phyloP scores from a whole-genome alignment of 2,888 invertebrate genomes.

The Eristalinus sepulchralis region DNA sequence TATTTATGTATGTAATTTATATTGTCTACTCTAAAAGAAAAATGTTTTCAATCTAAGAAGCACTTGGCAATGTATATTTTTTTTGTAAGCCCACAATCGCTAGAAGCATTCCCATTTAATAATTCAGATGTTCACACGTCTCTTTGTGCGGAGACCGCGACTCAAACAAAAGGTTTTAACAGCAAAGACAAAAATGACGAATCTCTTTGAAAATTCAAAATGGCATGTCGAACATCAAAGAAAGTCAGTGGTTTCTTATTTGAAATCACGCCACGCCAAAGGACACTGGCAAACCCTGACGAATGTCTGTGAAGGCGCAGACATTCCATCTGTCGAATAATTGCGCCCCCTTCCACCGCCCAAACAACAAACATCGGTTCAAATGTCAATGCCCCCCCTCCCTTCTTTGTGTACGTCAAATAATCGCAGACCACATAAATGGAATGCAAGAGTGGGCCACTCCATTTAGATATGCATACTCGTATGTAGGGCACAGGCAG shows the following conservation, averaged over 20 bases:
- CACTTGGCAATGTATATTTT: not conserved
- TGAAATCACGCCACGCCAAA: not conserved
- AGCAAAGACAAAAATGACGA: too few species aligned
- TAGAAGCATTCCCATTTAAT: not conserved
- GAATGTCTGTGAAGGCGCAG: not conserved
- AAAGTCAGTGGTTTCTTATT: too few species aligned
- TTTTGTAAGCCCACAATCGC: not conserved
- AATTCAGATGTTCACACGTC: not conserved
- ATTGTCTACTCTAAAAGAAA: conserved; percentile 5
- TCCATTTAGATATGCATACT: not conserved
- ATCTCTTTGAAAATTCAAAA: too few species aligned
- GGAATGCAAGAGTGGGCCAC: not conserved
- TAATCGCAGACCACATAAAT: not conserved
- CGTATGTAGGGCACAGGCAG: not conserved
- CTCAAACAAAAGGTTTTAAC: too few species aligned
- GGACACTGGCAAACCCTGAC: not conserved
- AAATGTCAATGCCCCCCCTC: not conserved
- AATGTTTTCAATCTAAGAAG: conserved; percentile 2
- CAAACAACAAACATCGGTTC: not conserved
- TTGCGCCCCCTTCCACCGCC: not conserved
- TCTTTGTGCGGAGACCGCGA: not conserved
- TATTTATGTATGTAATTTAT: not conserved
- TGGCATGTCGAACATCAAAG: too few species aligned
- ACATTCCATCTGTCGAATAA: not conserved
- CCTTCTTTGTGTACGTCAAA: not conserved